Percentiles rank a stretch among this genome's conserved stretches.
Evolutionary conservation across 1,140 invertebrate species (phyloP).

Genomic region (Ptiloglossa arizonensis): DNA sequence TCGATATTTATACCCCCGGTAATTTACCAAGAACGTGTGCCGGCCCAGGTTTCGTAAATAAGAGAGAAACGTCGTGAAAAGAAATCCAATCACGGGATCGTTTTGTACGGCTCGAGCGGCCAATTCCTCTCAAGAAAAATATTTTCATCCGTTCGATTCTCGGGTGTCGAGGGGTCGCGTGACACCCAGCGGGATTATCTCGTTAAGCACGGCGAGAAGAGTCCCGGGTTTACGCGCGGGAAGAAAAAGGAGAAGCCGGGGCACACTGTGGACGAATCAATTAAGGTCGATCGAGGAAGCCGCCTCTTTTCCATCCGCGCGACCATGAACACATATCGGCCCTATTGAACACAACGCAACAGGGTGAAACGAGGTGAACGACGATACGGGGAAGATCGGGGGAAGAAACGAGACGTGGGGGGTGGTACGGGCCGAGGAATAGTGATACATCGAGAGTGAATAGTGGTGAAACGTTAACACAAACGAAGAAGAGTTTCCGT

Average conservation of each 20-base stretch:
- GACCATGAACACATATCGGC: slow-evolving; percentile 23
- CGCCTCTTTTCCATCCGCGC: slow-evolving; percentile 38
- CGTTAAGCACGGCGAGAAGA: slow-evolving; percentile 33
- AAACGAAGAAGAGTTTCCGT: slow-evolving; percentile 28
- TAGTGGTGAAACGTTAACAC: slow-evolving; percentile 60
- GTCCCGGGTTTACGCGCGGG: slow-evolving; percentile 18
- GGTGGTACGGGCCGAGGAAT: slow-evolving; percentile 3
- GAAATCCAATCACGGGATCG: neutral
- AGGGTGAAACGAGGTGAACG: neutral
- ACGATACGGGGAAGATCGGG: slow-evolving; percentile 9
- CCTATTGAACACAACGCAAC: slow-evolving; percentile 26
- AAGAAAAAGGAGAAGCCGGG: slow-evolving; percentile 52
- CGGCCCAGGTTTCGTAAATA: too few relatives aligned
- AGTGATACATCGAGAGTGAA: slow-evolving; percentile 8
- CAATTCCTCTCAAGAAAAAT: slow-evolving; percentile 35
- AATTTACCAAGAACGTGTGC: too few relatives aligned
- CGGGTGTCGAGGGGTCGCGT: slow-evolving; percentile 6
- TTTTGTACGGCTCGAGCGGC: neutral
- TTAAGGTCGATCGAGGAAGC: slow-evolving; percentile 67
- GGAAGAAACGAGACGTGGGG: slow-evolving; percentile 26
- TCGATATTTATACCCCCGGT: too few relatives aligned
- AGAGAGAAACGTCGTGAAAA: too few relatives aligned
- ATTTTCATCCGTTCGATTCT: slow-evolving; percentile 26
- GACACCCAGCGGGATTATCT: slow-evolving; percentile 49
- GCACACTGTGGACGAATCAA: slow-evolving; percentile 59